Conservation (phyloP, 2,888 invertebrate species). For the Hydrotaea diabolus region DNA sequence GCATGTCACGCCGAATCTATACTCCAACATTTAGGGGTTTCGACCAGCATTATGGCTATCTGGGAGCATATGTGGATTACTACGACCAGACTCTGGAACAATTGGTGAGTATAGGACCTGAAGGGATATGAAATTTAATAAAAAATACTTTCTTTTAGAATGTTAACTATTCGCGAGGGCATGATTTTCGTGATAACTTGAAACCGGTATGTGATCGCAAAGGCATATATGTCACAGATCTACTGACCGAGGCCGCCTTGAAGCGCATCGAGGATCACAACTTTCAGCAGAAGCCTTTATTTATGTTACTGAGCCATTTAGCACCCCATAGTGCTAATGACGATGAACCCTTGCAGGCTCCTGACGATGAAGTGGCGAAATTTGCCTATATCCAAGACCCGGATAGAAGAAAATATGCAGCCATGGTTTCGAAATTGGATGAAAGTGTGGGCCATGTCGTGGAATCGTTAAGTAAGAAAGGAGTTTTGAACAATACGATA, state of each 20-base stretch:
- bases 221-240: conserved; percentile 85
- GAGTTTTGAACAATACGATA: conserved; percentile 90
- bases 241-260: conserved; percentile 85
- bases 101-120: conserved; percentile 77
- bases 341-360: conserved; percentile 87
- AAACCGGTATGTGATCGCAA: conserved; percentile 82
- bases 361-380: conserved; percentile 85
- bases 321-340: conserved; percentile 90
- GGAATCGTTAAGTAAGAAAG: conserved; percentile 84
- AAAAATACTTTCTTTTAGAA: conserved; percentile 51
- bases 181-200: conserved; percentile 82
- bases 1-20: conserved; percentile 84
- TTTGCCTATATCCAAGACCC: conserved; percentile 86
- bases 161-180: conserved; percentile 78
- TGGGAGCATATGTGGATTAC: conserved; percentile 91
- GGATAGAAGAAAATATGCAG: conserved; percentile 87
- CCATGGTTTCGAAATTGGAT: conserved; percentile 92
- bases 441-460: conserved; percentile 90
- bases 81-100: conserved; percentile 84
- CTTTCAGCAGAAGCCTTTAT: conserved; percentile 84
- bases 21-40: conserved; percentile 89
- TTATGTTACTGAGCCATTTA: conserved; percentile 89
- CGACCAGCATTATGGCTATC: conserved; percentile 91
- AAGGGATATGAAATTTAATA: not conserved
- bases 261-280: conserved; percentile 85